These are phyloP conservation scores for Aegotheles bennettii DNA, from an alignment of 2,113 vertebrate genomes.

Conservation along the genomic window DNA sequence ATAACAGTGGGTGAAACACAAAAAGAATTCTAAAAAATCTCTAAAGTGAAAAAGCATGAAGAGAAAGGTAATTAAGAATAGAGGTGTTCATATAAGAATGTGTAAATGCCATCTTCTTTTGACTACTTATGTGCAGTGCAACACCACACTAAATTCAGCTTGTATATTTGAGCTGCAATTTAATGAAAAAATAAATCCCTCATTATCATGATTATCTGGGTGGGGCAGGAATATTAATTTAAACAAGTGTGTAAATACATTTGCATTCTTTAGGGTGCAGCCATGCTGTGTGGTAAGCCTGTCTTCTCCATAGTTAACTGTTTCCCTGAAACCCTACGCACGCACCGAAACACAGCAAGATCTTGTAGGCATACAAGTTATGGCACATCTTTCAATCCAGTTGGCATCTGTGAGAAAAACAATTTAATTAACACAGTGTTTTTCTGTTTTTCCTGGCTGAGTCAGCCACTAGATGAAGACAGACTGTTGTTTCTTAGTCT, in stretches of 20 bases:
- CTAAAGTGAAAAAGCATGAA: background rate
- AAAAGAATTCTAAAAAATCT: background rate
- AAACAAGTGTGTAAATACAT: background rate
- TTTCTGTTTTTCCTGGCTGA: background rate
- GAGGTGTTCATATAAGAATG: background rate
- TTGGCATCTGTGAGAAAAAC: background rate
- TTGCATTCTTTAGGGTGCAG: background rate
- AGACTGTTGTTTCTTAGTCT: background rate
- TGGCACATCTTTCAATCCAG: background rate
- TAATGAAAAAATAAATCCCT: background rate
- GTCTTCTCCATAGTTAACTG: background rate
- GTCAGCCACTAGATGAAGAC: background rate
- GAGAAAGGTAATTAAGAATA: background rate
- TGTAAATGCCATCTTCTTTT: background rate
- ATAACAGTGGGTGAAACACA: background rate
- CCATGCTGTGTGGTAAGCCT: background rate
- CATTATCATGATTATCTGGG: background rate
- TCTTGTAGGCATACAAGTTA: background rate
- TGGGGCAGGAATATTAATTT: constrained; percentile 4
- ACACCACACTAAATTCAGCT: background rate
- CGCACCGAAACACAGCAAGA: background rate
- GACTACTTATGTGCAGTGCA: rapidly evolving
- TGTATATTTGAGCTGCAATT: background rate
- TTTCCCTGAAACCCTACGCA: background rate
- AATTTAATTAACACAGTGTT: background rate